These are phyloP conservation scores for Trypoxylon attenuatum DNA, from an alignment of 2,888 invertebrate genomes.

Conservation along the genomic window DNA sequence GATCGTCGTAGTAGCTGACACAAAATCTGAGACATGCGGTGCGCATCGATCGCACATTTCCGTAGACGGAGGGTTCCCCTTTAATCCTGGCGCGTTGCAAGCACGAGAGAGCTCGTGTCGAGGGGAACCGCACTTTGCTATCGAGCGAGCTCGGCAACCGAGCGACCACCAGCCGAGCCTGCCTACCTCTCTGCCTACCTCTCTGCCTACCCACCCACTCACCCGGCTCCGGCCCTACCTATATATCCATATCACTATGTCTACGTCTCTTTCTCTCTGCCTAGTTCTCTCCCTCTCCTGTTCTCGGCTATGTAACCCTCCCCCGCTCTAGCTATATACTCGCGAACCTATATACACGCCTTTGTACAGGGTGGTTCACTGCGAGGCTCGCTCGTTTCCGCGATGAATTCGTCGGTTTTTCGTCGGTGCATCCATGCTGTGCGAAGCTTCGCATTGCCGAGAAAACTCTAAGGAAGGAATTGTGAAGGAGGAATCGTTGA, in stretches of 20 bases:
- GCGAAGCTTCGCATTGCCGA: too few species aligned
- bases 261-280: too few species aligned
- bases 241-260: background rate
- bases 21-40: constrained; percentile 47
- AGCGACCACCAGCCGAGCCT: constrained; percentile 61
- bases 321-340: background rate
- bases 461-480: too few species aligned
- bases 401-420: too few species aligned
- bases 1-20: constrained; percentile 30
- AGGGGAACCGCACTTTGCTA: constrained; percentile 71
- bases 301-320: too few species aligned
- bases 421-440: too few species aligned
- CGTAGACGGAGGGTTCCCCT: constrained; percentile 64
- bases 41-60: constrained; percentile 52
- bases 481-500: too few species aligned
- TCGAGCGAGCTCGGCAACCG: constrained; percentile 68
- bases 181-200: constrained; percentile 36
- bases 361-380: constrained; percentile 11
- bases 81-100: constrained; percentile 71
- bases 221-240: constrained; percentile 26
- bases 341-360: background rate
- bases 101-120: constrained; percentile 70
- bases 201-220: constrained; percentile 39
- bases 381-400: too few species aligned
- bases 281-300: too few species aligned